Conservation (phyloP, 2,797 vertebrate genomes). For the Propithecus perrieri region DNA sequence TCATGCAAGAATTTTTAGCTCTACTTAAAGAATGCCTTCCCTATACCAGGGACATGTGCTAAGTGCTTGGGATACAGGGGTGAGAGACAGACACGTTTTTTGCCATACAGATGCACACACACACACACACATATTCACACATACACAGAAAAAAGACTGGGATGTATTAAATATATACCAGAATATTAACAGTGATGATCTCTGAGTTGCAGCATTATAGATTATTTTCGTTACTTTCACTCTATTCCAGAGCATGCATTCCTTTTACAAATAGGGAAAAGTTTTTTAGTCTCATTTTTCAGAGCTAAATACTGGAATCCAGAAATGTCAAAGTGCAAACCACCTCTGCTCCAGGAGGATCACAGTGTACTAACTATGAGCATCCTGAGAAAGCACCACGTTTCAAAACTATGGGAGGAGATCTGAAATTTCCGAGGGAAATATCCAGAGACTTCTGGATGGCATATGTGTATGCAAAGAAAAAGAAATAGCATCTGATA, state of each 20-base stretch:
- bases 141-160: background rate
- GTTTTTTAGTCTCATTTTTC: background rate
- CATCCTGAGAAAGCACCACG: background rate
- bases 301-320: background rate
- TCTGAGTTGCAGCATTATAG: background rate
- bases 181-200: background rate
- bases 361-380: too few relatives aligned
- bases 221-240: background rate
- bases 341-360: background rate
- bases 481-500: background rate
- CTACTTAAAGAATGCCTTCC: background rate
- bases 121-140: background rate
- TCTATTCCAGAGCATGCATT: background rate
- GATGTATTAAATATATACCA: too few relatives aligned
- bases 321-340: background rate
- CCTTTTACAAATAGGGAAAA: background rate
- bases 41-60: background rate
- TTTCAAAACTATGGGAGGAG: background rate
- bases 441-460: background rate
- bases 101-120: background rate
- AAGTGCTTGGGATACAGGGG: background rate
- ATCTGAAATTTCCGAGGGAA: background rate
- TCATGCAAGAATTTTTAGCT: background rate
- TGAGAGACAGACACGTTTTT: background rate
- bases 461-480: background rate